Percentiles rank a stretch among this genome's conserved stretches.
Evolutionary conservation across 37 sponge, comb jelly and placozoan genomes (phyloP).

Genomic region (Chondrilla cf. caribensis): DNA sequence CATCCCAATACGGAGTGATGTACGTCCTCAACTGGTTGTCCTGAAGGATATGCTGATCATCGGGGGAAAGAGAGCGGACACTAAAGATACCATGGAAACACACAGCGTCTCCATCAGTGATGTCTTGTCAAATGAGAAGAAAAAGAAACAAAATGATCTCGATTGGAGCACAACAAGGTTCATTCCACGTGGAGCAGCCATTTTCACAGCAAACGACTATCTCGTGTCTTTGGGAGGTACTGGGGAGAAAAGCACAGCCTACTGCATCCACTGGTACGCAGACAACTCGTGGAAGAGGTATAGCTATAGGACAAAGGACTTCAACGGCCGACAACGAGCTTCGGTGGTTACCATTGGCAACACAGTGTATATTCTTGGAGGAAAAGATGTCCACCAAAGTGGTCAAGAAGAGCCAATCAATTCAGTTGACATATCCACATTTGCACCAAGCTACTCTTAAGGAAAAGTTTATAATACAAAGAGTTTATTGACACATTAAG

Average conservation of each 20-base stretch:
- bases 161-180: not conserved
- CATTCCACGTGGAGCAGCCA: not conserved
- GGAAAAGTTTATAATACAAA: too few relatives aligned
- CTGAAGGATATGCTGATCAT: not conserved
- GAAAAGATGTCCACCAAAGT: not conserved
- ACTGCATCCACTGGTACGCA: not conserved
- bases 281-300: not conserved
- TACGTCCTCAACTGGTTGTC: conserved; percentile 6
- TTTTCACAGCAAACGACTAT: not conserved
- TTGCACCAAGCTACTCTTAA: too few relatives aligned
- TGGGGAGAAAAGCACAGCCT: not conserved
- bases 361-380: not conserved
- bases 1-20: not conserved
- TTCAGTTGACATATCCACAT: not conserved
- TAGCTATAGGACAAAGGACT: not conserved
- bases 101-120: not conserved
- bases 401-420: not conserved
- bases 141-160: not conserved
- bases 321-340: not conserved
- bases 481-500: too few relatives aligned
- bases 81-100: not conserved
- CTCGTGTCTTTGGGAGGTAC: not conserved
- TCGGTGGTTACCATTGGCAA: not conserved
- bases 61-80: not conserved
- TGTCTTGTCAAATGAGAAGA: not conserved